Percentiles rank a stretch among this genome's conserved stretches.
Evolutionary conservation across 2,797 vertebrate genomes (phyloP).

Genomic region (Sarcoramphus papa): DNA sequence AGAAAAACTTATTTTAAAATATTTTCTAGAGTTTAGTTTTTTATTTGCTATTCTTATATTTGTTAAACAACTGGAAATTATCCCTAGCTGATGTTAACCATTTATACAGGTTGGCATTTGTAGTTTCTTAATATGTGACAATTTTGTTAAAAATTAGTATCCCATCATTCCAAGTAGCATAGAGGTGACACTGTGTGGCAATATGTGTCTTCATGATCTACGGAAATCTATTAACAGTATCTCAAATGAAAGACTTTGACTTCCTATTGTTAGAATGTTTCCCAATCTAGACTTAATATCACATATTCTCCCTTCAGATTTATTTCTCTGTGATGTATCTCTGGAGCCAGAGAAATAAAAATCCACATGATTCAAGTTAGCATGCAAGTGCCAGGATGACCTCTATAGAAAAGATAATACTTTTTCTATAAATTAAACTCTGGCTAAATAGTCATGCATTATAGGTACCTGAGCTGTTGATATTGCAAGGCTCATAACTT

Average conservation of each 20-base stretch:
- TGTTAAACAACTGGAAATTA: neutral
- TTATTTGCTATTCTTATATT: neutral
- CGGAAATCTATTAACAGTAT: neutral
- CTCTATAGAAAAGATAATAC: neutral
- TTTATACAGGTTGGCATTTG: neutral
- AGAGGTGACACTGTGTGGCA: neutral
- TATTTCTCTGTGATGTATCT: neutral
- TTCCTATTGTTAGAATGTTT: neutral
- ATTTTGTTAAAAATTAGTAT: neutral
- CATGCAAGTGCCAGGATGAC: neutral
- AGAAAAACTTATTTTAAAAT: neutral
- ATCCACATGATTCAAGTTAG: neutral
- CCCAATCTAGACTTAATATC: neutral
- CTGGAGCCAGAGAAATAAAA: neutral
- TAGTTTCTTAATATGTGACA: neutral
- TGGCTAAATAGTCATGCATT: neutral
- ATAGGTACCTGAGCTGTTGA: neutral
- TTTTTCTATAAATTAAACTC: neutral
- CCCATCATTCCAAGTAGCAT: neutral
- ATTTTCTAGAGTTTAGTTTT: neutral
- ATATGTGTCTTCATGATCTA: neutral
- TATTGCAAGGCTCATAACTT: neutral
- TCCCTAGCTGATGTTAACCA: neutral
- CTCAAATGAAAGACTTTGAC: neutral
- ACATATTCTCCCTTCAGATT: neutral